Evolutionary conservation across 2,113 vertebrate species (phyloP).

Genomic region (Myrmecophaga tridactyla): DNA sequence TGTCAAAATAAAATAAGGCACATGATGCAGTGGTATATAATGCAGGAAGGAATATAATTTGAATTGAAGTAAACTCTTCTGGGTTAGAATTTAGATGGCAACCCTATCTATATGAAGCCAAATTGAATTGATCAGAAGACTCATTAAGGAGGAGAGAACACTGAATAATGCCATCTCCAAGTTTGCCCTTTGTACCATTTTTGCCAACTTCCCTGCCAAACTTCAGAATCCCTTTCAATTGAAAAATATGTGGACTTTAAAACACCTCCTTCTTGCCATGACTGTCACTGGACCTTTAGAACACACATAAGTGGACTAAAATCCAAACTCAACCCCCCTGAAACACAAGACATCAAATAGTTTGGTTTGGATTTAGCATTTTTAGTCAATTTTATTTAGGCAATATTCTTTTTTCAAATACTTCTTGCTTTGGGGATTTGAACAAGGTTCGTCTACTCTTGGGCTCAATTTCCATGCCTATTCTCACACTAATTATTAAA

Average conservation of each 20-base stretch:
- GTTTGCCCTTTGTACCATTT: not conserved
- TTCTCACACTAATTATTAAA: slow-evolving; percentile 55
- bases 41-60: not conserved
- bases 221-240: not conserved
- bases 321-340: not conserved
- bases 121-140: not conserved
- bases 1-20: not conserved
- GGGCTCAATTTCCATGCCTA: slow-evolving; percentile 18
- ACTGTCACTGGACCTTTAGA: not conserved
- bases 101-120: not conserved
- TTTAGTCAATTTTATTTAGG: slow-evolving; percentile 46
- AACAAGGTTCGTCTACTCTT: slow-evolving; percentile 28
- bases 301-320: not conserved
- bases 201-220: not conserved
- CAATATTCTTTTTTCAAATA: slow-evolving; percentile 19
- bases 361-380: not conserved
- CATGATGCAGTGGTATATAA: not conserved
- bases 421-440: slow-evolving; percentile 54
- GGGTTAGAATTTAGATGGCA: not conserved
- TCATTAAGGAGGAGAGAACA: not conserved
- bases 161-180: not conserved
- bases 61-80: not conserved
- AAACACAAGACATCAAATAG: not conserved
- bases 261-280: not conserved
- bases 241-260: not conserved